Conservation (phyloP, 2,888 invertebrate genomes). For the Eristalis tenax region DNA sequence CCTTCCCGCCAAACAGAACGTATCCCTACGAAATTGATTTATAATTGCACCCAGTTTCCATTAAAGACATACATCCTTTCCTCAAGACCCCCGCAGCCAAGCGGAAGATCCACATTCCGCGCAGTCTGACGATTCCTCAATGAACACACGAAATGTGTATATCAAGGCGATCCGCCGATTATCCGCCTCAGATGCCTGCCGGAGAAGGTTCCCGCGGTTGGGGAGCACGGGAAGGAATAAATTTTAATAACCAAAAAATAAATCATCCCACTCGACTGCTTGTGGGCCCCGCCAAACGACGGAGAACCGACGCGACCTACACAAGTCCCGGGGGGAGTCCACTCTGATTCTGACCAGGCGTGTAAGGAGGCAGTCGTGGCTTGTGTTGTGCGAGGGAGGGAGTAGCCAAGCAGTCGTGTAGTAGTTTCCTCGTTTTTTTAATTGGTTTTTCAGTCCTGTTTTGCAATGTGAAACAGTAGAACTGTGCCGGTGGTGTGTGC, state of each 20-base stretch:
- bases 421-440: constrained; percentile 54
- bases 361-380: neutral
- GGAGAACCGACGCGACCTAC: constrained; percentile 52
- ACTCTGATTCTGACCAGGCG: neutral
- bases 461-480: neutral
- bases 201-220: neutral
- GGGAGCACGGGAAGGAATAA: constrained; percentile 2
- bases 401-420: neutral
- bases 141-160: constrained; percentile 42
- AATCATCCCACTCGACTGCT: constrained; percentile 59
- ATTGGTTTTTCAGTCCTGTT: constrained; percentile 53
- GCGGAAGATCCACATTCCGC: neutral
- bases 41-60: constrained; percentile 58
- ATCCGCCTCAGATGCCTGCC: neutral
- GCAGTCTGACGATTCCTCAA: constrained; percentile 50
- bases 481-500: neutral
- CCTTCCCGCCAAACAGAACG: constrained; percentile 39
- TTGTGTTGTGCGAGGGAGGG: neutral
- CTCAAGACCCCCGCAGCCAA: constrained; percentile 10
- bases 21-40: constrained; percentile 60
- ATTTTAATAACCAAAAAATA: constrained; percentile 68
- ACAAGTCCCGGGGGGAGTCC: neutral
- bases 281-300: constrained; percentile 24
- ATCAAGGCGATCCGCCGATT: constrained; percentile 6
- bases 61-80: constrained; percentile 46